Evolutionary conservation across 2,888 invertebrate genomes (phyloP), one percentile per base, ranked within the genome.

Genomic region (Heteropelma amictum): DNA sequence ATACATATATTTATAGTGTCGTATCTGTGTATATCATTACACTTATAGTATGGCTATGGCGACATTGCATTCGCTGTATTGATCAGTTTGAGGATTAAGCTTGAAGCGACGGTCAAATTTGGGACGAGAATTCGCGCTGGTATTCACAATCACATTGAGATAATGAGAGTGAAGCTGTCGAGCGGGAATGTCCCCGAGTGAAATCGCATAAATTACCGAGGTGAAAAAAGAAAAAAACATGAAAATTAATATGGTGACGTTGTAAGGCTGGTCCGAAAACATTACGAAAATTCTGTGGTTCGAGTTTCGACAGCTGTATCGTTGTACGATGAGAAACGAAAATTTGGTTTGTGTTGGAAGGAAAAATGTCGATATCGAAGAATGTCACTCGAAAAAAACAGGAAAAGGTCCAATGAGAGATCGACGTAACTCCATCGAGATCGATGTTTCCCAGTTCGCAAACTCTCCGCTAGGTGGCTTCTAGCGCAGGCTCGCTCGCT

Each of bases 101-200:
- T 14, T n/a, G 14, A 3, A 17, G 30, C 5, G 42, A 14, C 23
- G 30, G 14, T 19, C 7, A 21, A 60, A 69, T 69, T 69, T 69
- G 49, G 58, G 17, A 14, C 35, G 35, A 30, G 12, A 17, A 38
- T 26, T 51, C 12, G n/a, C 10, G 28, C 28, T 8, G 42, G 12
- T 21, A 17, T 33, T 19, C 10, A 56, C 49, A 28, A 49, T 51
- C 14, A 7, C n/a, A 14, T 38, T 21, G 33, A 21, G 45, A 42
- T 72, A 60, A 60, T 45, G 65, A 54, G 60, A 53, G n/a, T 10
- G 35, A 30, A 17, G 26, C 10, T n/a, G n/a, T 65, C 65, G 26
- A 30, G 58, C 3, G 26, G 14, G 19, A 49, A 33, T 19, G 19
- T 23, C 33, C 38, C 12, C 45, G 38, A 60, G 64, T 51, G 64